A percentile compares a stretch with the other conserved stretches of the same genome.
Conservation (phyloP, 2,113 vertebrate species). For the Vulpes ferrilata region DNA sequence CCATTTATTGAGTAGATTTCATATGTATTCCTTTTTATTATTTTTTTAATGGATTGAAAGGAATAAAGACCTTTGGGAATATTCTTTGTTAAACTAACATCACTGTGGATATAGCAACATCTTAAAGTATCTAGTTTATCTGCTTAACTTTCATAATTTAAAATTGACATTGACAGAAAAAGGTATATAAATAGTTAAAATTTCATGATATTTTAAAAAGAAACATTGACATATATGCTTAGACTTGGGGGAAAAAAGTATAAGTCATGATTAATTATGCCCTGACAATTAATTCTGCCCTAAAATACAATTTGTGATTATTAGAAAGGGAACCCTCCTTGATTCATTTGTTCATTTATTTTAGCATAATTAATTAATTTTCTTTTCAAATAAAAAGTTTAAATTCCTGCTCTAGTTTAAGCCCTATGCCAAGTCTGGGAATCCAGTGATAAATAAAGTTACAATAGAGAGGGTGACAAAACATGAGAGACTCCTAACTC, state of each 20-base stretch:
- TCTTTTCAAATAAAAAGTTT: neutral
- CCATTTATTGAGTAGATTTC: neutral
- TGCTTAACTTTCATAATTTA: neutral
- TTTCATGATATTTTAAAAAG: constrained; percentile 5
- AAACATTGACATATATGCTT: neutral
- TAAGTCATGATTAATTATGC: neutral
- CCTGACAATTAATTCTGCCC: neutral
- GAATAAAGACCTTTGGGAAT: neutral
- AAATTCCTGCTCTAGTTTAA: neutral
- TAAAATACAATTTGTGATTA: neutral
- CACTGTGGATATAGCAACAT: neutral
- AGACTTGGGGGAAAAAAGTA: neutral
- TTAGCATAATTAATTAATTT: neutral
- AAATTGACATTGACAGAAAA: neutral
- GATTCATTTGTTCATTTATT: neutral
- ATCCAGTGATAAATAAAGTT: neutral
- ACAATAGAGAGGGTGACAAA: too few species aligned
- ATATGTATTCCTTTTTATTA: neutral
- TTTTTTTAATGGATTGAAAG: neutral
- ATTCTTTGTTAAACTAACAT: neutral
- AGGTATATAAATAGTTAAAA: neutral
- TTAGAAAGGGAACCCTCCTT: neutral
- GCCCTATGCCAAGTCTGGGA: neutral
- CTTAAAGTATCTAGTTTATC: neutral
- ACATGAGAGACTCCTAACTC: too few species aligned